Conservation (phyloP, 2,797 vertebrate genomes). For the Pelodytes ibericus region DNA sequence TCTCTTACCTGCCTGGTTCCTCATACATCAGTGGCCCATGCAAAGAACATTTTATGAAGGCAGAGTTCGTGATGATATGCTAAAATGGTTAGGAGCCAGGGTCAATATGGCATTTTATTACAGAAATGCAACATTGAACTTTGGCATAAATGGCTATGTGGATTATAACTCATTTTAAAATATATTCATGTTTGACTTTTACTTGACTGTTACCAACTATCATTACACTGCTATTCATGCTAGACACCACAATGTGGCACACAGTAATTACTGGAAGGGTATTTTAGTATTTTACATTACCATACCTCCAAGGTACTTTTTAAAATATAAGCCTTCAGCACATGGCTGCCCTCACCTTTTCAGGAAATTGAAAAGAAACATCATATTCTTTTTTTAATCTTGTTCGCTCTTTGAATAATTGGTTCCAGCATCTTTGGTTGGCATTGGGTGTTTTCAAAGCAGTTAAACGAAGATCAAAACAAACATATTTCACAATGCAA, state of each 20-base stretch:
- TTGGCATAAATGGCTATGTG: no score
- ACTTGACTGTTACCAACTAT: no score
- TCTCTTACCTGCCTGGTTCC: no score
- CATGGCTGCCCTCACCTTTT: background rate
- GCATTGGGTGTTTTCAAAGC: slow-evolving; percentile 13
- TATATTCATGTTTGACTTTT: no score
- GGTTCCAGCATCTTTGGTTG: background rate
- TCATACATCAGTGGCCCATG: no score
- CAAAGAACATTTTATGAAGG: no score
- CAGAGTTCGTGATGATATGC: no score
- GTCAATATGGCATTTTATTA: no score
- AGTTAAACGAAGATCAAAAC: slow-evolving; percentile 6
- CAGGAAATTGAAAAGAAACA: background rate
- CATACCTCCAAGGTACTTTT: background rate
- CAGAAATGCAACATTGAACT: no score
- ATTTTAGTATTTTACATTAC: background rate
- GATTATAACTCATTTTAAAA: no score
- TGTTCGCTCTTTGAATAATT: background rate
- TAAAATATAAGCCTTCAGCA: background rate
- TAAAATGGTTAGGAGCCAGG: no score
- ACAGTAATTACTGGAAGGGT: background rate
- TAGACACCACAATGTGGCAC: background rate
- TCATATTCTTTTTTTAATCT: background rate
- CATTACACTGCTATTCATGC: no score
- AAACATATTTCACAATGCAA: slow-evolving; percentile 6